Base-by-base conservation (phyloP, 2,797 vertebrate genomes). In the Lacerta agilis region DNA sequence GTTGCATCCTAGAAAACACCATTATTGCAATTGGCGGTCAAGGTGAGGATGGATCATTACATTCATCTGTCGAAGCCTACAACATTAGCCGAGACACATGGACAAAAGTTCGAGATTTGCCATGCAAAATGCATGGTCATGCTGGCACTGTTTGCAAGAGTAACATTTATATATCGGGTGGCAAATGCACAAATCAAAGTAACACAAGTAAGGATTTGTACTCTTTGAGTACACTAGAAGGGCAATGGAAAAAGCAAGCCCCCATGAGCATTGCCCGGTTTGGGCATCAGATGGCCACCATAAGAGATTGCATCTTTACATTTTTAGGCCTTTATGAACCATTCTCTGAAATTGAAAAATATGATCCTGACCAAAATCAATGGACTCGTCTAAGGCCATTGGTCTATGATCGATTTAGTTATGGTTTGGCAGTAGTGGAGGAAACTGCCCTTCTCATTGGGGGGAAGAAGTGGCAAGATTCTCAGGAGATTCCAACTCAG, bases 291-390 rank as follows among this genome's bases (percentile, higher is more conserved):
- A 97, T 99, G 96, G 98, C 97, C 1, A 96, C 97, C 1, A 96
- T 98, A 83, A 95, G 96, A 9, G 97, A 97, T 1, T 94, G 94
- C 38, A 96, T 99, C 94, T 99, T 98, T 77, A 98, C 98, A 25
- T 97, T 99, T 91, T 90, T 99, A 93, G 99, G 99, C 27, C 97
- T 98, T 94, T 98, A 98, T 2, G 99, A 99, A 93, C 98, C 98
- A 4, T 99, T 98, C 95, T 98, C 98, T 6, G 98, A 99, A 89
- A 99, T 99, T 2, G 99, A 99, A 93, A 96, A 96, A 79, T 99
- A 99, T 0, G 96, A 98, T 78, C 95, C 98, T 0, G 86, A 73
- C 33, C 91, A 94, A 0, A 97, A 99, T 91, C 97, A 97, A 78
- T 99, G 99, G 99, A 99, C 97, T 3, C 97, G 98, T 71, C 95